phyloP scores from a whole-genome alignment of 2,888 invertebrate species.

The Teleiodes luculella region DNA sequence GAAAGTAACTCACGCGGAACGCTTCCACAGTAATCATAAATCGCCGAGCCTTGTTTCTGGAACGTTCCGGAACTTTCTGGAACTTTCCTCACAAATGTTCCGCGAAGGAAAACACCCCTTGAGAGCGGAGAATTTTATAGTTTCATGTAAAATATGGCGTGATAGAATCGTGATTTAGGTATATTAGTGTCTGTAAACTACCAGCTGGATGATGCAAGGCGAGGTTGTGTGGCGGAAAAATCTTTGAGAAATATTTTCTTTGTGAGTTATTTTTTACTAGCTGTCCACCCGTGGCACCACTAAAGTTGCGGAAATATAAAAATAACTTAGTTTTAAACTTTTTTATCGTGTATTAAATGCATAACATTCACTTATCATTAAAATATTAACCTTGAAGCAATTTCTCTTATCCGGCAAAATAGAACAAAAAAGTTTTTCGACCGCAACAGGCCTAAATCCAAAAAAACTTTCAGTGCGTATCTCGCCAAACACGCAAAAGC shows the following conservation, averaged over 20 bases:
- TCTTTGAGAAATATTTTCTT: no score
- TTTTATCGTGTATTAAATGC: no score
- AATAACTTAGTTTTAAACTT: not conserved
- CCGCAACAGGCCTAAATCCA: not conserved
- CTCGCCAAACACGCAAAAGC: constrained; percentile 10
- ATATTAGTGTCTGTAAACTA: not conserved
- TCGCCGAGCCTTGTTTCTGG: constrained; percentile 14
- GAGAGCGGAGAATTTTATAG: constrained; percentile 6
- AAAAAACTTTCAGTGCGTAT: constrained; percentile 5
- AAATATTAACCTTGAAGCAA: not conserved
- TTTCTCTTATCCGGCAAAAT: not conserved
- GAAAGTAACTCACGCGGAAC: constrained; percentile 18
- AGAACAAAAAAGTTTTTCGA: not conserved
- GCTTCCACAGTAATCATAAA: constrained; percentile 17
- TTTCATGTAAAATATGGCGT: constrained; percentile 6
- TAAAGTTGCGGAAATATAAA: no score
- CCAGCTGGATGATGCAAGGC: not conserved
- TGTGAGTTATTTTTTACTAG: no score
- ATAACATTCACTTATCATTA: no score
- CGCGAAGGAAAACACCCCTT: constrained; percentile 7
- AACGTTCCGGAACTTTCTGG: constrained; percentile 14
- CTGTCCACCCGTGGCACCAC: no score
- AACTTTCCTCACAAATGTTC: constrained; percentile 16
- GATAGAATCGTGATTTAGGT: constrained; percentile 4
- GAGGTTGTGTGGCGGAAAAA: no score